Conservation (phyloP, 2,797 vertebrate genomes). For the Adrianichthys oophorus region DNA sequence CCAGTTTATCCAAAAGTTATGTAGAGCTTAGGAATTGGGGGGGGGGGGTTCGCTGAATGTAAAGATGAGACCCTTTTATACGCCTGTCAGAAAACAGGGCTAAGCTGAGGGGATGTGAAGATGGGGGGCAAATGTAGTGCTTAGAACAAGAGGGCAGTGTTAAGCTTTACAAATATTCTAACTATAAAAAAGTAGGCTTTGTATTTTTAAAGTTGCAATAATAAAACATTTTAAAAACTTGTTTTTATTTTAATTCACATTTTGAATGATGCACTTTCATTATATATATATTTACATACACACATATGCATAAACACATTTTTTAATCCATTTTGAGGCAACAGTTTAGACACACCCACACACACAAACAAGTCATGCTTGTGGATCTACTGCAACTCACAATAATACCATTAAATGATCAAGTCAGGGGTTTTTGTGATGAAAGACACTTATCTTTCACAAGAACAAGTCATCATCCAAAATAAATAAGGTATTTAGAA, state of each 20-base stretch:
- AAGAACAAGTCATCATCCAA: background rate
- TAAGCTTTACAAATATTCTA: conserved; percentile 50
- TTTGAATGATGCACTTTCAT: too few species aligned
- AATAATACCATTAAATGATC: too few species aligned
- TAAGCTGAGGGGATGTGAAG: conserved; percentile 36
- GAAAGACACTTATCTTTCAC: background rate
- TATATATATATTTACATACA: too few species aligned
- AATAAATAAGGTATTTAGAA: background rate
- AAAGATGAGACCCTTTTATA: conserved; percentile 44
- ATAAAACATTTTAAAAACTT: background rate
- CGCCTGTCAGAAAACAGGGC: conserved; percentile 66
- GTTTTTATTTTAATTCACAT: too few species aligned
- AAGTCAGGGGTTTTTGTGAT: too few species aligned
- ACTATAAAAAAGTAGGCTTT: conserved; percentile 54
- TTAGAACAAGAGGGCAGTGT: conserved; percentile 60
- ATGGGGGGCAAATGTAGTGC: conserved; percentile 29
- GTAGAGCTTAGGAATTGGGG: conserved; percentile 36
- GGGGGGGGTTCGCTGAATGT: conserved; percentile 32
- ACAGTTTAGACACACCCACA: too few species aligned
- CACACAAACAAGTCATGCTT: too few species aligned
- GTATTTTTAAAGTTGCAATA: conserved; percentile 19
- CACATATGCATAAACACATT: too few species aligned
- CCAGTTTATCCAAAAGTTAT: conserved; percentile 21
- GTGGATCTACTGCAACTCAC: too few species aligned
- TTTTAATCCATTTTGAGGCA: too few species aligned